Evolutionary conservation across 2,888 invertebrate species (phyloP).

Genomic region (Altica lythri): DNA sequence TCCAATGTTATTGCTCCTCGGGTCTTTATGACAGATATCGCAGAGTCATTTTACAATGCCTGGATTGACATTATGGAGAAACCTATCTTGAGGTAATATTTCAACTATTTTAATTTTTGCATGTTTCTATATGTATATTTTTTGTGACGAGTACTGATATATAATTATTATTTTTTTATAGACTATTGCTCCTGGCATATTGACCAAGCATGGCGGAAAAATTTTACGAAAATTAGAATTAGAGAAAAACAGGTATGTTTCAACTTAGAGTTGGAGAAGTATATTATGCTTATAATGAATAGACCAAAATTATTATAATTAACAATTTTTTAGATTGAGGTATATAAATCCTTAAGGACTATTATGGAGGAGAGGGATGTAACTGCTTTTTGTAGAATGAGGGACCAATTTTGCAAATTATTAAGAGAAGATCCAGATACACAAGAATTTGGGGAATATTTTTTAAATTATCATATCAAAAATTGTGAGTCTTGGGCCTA

Average conservation of each 20-base stretch:
- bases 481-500: constrained; percentile 12
- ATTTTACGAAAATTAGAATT: neutral
- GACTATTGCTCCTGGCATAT: neutral
- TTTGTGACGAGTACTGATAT: neutral
- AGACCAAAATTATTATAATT: neutral
- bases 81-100: neutral
- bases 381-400: neutral
- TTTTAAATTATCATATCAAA: constrained; percentile 9
- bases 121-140: neutral
- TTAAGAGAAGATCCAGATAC: constrained; percentile 10
- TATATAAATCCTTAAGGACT: neutral
- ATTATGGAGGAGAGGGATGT: neutral
- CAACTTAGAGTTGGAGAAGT: no score
- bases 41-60: neutral
- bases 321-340: neutral
- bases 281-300: neutral
- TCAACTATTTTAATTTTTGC: neutral
- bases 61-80: neutral
- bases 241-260: neutral
- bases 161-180: neutral
- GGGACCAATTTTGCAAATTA: neutral
- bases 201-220: neutral
- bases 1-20: no score
- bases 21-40: constrained; percentile 1
- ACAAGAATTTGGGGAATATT: constrained; percentile 11